Base-by-base conservation (phyloP, 2,113 vertebrate genomes). In the Motacilla alba region DNA sequence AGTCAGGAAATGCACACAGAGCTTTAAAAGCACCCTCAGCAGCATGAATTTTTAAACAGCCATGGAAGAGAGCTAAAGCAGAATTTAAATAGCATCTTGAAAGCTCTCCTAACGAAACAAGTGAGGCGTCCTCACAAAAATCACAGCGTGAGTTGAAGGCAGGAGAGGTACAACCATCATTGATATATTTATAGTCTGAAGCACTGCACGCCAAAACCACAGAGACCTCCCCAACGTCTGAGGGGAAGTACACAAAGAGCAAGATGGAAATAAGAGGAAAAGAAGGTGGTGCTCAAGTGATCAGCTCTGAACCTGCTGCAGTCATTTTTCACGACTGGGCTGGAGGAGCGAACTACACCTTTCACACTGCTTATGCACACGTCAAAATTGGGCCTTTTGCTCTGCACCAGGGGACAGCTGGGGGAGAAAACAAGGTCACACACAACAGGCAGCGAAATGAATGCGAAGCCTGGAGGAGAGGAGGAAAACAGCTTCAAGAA, bases 41-140 rank as follows among this genome's bases (percentile, higher is more conserved):
- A 66, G 59, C 31, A 79, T 85, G 43, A n/a, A 58, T 86, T 92
- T 93, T 95, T 83, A 66, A 94, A 70, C 13, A 69, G 56, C 52
- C 21, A 41, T 13, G 46, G 31, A 68, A 90, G 69, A 10, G 22
- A 83, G 62, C 83, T 80, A 22, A 37, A 89, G 70, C 24, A 72
- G 66, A 23, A 66, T 41, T 83, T 7, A 41, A 88, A 81, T 0
- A 59, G 52, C 56, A 56, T 15, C 58, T 63, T 46, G 63, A 55
- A 80, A 90, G 68, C 47, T 75, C n/a, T 84, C 21, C 53, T 26
- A 50, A 47, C 17, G 39, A 56, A 83, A 69, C 4, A 31, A 58
- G 14, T 0, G 10, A 69, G 44, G 0, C 50, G 47, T 35, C 27
- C 2, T 75, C 44, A 47, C 59, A 43, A 62, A 85, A 81, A 30